phyloP scores from a whole-genome alignment of 2,113 vertebrate genomes.

The Ailurus styani region DNA sequence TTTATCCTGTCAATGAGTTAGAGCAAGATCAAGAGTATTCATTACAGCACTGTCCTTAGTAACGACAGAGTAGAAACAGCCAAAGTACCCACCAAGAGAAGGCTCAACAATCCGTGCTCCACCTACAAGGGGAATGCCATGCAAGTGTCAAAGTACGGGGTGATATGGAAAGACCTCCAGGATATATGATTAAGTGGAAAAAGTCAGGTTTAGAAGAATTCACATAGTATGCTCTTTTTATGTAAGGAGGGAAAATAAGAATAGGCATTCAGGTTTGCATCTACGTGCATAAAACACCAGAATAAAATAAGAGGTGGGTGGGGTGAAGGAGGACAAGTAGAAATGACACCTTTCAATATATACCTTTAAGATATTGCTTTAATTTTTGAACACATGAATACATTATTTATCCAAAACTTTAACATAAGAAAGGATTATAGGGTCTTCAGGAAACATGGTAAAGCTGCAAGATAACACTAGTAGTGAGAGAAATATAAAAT shows the following conservation, averaged over 20 bases:
- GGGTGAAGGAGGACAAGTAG: neutral
- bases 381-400: neutral
- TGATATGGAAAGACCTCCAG: neutral
- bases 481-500: neutral
- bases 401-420: neutral
- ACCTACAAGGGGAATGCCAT: neutral
- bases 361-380: neutral
- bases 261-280: neutral
- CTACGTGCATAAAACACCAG: neutral
- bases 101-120: neutral
- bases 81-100: neutral
- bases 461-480: neutral
- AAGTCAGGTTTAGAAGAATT: neutral
- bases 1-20: neutral
- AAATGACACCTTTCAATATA: neutral
- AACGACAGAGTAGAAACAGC: neutral
- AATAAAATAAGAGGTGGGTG: neutral
- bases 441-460: neutral
- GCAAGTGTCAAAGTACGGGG: neutral
- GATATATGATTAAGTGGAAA: neutral
- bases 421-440: neutral
- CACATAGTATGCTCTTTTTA: neutral
- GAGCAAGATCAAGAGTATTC: neutral
- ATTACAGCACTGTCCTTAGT: neutral
- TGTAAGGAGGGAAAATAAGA: neutral